These are phyloP conservation scores for Papio anubis DNA, from an alignment of 2,113 vertebrate genomes.

Conservation along the genomic window DNA sequence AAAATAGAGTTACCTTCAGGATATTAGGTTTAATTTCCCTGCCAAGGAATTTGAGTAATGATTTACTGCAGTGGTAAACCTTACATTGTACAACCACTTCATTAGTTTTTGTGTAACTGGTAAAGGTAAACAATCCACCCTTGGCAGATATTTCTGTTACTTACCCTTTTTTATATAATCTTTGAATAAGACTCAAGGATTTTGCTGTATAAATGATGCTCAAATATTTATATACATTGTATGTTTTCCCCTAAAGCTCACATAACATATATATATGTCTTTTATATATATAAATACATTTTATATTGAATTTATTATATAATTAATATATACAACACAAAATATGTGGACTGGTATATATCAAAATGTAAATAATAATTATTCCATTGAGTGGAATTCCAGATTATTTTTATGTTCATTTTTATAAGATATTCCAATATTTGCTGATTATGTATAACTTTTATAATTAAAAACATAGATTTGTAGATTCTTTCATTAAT, in stretches of 20 bases:
- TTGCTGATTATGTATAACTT: background rate
- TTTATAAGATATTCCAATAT: background rate
- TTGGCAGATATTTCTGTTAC: background rate
- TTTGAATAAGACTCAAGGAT: background rate
- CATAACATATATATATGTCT: background rate
- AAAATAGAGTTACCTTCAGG: background rate
- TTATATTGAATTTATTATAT: background rate
- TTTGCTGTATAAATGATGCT: background rate
- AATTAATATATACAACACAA: background rate
- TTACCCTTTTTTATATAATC: background rate
- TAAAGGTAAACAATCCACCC: background rate
- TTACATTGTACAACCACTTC: background rate
- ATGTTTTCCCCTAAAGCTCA: background rate
- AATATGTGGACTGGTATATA: background rate
- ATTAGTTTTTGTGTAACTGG: background rate
- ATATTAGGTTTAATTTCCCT: background rate
- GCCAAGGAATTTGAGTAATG: background rate
- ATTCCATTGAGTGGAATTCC: background rate
- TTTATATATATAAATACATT: background rate
- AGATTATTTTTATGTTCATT: background rate
- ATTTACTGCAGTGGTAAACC: background rate
- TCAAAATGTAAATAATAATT: background rate
- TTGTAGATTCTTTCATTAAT: background rate
- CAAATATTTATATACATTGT: background rate
- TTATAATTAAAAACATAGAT: background rate